A percentile compares a stretch with the other conserved stretches of the same genome.
phyloP scores from a whole-genome alignment of 2,113 vertebrate genomes.

The Illadopsis cleaveri region DNA sequence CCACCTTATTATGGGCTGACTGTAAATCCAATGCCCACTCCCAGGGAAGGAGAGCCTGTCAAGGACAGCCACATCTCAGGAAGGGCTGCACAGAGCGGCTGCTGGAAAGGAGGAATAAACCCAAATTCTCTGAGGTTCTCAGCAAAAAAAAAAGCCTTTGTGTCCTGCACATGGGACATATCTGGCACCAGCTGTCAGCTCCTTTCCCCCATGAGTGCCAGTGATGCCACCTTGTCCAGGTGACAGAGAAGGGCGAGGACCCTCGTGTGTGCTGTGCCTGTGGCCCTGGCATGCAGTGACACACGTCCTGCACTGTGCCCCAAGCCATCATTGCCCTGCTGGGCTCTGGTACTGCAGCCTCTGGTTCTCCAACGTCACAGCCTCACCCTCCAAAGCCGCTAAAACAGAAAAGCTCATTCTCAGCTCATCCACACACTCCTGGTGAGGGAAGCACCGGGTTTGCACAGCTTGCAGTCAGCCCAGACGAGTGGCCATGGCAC shows the following conservation, averaged over 20 bases:
- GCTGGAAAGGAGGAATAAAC: background rate
- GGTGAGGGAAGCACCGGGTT: fast-evolving
- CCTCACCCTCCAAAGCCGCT: background rate
- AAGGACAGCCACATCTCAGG: background rate
- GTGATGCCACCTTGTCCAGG: background rate
- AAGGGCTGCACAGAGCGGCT: background rate
- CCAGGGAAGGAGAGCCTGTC: background rate
- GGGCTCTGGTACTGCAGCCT: background rate
- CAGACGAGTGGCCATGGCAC: fast-evolving
- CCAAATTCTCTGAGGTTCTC: background rate
- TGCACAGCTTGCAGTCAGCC: background rate
- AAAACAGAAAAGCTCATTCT: background rate
- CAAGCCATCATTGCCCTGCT: background rate
- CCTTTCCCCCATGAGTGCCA: background rate
- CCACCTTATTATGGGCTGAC: background rate
- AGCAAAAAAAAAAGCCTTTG: background rate
- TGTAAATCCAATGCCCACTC: background rate
- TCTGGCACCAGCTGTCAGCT: background rate
- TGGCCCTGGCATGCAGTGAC: background rate
- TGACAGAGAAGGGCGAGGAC: fast-evolving
- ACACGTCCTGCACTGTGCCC: fast-evolving
- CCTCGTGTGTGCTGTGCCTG: fast-evolving
- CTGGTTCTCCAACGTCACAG: background rate
- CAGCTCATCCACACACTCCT: fast-evolving
- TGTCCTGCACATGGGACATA: fast-evolving